A percentile compares a stretch with the other conserved stretches of the same genome.
Evolutionary conservation across 2,113 vertebrate species (phyloP).

Genomic region (Vimba vimba): DNA sequence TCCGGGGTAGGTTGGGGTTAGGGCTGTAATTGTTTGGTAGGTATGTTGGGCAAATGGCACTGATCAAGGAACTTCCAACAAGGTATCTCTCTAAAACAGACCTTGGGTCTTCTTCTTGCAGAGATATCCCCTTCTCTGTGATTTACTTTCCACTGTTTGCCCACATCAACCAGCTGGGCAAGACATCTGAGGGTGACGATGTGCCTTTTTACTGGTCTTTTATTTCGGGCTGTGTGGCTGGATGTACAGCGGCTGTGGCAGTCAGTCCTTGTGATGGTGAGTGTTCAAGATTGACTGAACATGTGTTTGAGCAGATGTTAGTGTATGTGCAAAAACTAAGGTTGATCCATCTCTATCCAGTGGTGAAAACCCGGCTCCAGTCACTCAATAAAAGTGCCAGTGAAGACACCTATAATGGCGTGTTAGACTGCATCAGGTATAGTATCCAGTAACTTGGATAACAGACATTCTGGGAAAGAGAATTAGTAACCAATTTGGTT

Average conservation of each 20-base stretch:
- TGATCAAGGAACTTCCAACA: neutral
- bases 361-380: constrained; percentile 84
- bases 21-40: neutral
- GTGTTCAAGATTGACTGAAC: constrained; percentile 21
- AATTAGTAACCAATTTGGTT: neutral
- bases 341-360: constrained; percentile 34
- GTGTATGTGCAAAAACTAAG: neutral
- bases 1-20: neutral
- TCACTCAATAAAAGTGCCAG: constrained; percentile 79
- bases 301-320: constrained; percentile 1
- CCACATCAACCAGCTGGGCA: constrained; percentile 79
- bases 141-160: constrained; percentile 85
- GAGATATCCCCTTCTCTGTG: constrained; percentile 83
- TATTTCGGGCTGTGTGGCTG: constrained; percentile 76
- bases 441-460: neutral
- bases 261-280: constrained; percentile 85
- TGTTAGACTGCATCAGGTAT: constrained; percentile 81
- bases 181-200: constrained; percentile 62
- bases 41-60: neutral
- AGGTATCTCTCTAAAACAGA: neutral
- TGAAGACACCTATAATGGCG: constrained; percentile 80
- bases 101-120: constrained; percentile 52
- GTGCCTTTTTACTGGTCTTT: constrained; percentile 84
- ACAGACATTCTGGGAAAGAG: neutral
- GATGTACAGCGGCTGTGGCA: constrained; percentile 72